phyloP scores from a whole-genome alignment of 1,140 invertebrate genomes.

The Magallana ariakensis region DNA sequence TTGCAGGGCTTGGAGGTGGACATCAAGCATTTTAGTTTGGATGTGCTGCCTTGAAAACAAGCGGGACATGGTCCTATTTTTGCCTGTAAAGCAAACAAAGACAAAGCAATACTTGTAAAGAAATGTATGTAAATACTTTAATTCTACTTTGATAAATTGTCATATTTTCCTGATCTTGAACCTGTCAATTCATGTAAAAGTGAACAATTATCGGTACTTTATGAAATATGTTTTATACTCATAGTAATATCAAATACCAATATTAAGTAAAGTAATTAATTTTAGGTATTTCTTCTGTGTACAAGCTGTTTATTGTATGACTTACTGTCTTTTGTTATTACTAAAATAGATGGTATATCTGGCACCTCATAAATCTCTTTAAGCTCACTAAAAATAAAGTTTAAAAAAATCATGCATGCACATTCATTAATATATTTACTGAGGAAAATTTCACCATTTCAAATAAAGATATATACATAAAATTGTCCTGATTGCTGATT shows the following conservation, averaged over 20 bases:
- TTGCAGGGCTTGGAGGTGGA: neutral
- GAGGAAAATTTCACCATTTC: neutral
- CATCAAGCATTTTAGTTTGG: neutral
- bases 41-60: conserved; percentile 20
- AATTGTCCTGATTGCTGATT: neutral
- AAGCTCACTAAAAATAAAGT: neutral
- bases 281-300: too few relatives aligned
- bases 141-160: too few relatives aligned
- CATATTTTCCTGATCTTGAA: too few relatives aligned
- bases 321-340: conserved; percentile 23
- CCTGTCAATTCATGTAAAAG: too few relatives aligned
- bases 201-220: too few relatives aligned
- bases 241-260: too few relatives aligned
- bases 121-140: too few relatives aligned
- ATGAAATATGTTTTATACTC: too few relatives aligned
- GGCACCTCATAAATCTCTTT: neutral
- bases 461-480: neutral
- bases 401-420: neutral
- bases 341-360: neutral
- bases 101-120: too few relatives aligned
- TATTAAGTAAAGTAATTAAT: too few relatives aligned
- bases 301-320: neutral
- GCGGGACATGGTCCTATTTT: neutral
- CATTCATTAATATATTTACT: neutral
- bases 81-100: neutral